Evolutionary conservation across 2,797 vertebrate genomes (phyloP).

Genomic region (Falco novaeseelandiae): DNA sequence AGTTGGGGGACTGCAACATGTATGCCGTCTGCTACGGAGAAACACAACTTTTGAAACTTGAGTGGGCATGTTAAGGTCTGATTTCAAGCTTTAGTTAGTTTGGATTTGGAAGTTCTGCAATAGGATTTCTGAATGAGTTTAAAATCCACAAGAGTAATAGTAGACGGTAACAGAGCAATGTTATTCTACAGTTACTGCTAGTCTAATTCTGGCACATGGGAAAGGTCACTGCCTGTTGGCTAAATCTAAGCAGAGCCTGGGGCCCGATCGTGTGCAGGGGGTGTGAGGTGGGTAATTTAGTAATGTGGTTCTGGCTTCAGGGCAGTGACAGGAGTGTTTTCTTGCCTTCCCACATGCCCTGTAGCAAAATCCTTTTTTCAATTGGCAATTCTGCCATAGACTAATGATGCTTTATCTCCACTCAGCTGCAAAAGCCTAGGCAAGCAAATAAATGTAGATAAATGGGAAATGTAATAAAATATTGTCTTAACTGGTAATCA

Average conservation of each 20-base stretch:
- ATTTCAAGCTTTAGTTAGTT: background rate
- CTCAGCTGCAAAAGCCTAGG: background rate
- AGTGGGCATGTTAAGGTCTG: background rate
- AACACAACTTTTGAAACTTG: background rate
- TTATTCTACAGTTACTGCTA: background rate
- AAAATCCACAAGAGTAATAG: background rate
- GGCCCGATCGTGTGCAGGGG: background rate
- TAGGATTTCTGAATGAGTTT: background rate
- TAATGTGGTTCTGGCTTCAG: background rate
- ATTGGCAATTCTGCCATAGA: background rate
- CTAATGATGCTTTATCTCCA: background rate
- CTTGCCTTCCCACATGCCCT: background rate
- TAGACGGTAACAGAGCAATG: background rate
- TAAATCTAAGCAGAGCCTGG: background rate
- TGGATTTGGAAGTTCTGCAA: background rate
- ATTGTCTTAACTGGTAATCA: background rate
- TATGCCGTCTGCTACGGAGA: background rate
- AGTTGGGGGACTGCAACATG: background rate
- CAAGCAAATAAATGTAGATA: background rate
- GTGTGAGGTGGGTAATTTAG: background rate
- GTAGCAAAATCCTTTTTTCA: background rate
- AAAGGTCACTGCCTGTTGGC: background rate
- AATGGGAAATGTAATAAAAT: background rate
- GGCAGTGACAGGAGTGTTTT: background rate
- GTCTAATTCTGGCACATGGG: background rate